A percentile compares a stretch with the other conserved stretches of the same genome.
phyloP scores from a whole-genome alignment of 2,797 vertebrate species.

The Rhynchonycteris naso region DNA sequence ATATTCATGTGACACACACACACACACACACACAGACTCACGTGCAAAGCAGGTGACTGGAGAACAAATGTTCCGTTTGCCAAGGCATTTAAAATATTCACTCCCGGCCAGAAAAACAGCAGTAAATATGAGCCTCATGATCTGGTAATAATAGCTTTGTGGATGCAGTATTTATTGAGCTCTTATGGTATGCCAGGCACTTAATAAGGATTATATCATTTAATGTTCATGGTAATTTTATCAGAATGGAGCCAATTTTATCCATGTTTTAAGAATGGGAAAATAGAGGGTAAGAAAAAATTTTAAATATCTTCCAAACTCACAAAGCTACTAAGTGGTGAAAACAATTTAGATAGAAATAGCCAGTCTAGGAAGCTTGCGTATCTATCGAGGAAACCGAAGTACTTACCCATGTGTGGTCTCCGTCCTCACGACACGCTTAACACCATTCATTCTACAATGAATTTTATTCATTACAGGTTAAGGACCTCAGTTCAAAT shows the following conservation, averaged over 20 bases:
- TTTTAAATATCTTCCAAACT: neutral
- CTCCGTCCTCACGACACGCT: neutral
- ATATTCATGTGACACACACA: neutral
- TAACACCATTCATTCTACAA: neutral
- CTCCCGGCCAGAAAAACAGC: neutral
- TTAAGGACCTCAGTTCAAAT: neutral
- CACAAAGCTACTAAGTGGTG: neutral
- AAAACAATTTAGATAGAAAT: neutral
- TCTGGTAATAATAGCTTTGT: neutral
- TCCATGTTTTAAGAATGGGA: neutral
- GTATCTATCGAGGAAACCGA: neutral
- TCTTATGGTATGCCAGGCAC: neutral
- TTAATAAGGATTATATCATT: neutral
- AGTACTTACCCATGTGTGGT: neutral
- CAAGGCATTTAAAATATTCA: slow-evolving; percentile 13
- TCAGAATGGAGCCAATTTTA: neutral
- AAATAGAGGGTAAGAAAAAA: slow-evolving; percentile 29
- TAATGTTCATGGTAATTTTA: neutral
- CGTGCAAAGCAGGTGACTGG: neutral
- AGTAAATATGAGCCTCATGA: neutral
- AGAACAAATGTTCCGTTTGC: neutral
- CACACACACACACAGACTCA: neutral
- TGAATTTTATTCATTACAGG: neutral
- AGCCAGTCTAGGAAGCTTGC: neutral
- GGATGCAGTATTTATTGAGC: neutral